These are phyloP conservation scores for Diplolepis rosae DNA, from an alignment of 2,888 invertebrate species.

Conservation along the genomic window DNA sequence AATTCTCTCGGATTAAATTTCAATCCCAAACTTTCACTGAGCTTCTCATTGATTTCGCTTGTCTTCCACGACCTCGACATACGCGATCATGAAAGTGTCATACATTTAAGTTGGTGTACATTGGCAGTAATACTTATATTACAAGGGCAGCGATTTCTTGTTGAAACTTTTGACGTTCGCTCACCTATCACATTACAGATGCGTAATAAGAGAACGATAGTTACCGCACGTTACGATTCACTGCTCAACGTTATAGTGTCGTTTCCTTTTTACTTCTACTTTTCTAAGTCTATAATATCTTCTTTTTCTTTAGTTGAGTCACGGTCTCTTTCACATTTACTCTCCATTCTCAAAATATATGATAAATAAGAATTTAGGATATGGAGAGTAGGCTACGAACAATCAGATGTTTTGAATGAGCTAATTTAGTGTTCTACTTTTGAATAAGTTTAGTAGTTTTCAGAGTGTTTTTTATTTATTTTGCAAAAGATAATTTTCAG, in stretches of 20 bases:
- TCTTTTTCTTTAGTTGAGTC: not conserved
- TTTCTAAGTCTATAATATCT: not conserved
- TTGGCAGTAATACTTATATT: not conserved
- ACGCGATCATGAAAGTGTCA: not conserved
- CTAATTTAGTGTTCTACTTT: not conserved
- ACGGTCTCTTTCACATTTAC: not conserved
- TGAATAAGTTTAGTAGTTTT: no score
- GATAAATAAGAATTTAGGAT: not conserved
- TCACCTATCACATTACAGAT: constrained; percentile 8
- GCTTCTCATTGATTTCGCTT: no score
- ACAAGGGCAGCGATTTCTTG: constrained; percentile 15
- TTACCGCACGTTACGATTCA: constrained; percentile 12
- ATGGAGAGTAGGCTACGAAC: not conserved
- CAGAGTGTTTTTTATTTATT: no score
- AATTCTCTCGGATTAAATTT: no score
- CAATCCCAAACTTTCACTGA: no score
- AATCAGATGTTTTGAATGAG: not conserved
- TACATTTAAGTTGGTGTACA: not conserved
- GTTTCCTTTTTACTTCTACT: not conserved
- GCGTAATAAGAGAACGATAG: constrained; percentile 4
- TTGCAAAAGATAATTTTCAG: no score
- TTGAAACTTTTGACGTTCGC: not conserved
- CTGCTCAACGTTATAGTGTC: not conserved
- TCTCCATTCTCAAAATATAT: not conserved
- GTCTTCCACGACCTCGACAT: constrained; percentile 6